A percentile compares a stretch with the other conserved stretches of the same genome.
These are phyloP conservation scores for Stigmatopora nigra DNA, from an alignment of 2,113 vertebrate genomes.

Conservation along the genomic window DNA sequence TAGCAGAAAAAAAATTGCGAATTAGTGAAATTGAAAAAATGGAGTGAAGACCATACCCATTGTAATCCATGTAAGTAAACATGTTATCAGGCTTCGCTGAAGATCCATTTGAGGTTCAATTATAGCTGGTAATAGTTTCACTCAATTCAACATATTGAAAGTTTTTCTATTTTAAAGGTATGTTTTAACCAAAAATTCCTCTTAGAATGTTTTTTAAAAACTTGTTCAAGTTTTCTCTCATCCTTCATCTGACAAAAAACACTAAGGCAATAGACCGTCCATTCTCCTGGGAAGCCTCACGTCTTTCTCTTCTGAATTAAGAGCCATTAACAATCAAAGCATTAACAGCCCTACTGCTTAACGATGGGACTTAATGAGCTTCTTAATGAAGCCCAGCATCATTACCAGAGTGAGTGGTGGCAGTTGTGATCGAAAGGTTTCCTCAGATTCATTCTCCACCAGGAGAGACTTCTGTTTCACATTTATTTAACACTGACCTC, in stretches of 20 bases:
- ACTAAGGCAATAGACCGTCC: slow-evolving; percentile 53
- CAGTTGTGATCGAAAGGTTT: slow-evolving; percentile 60
- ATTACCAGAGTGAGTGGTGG: slow-evolving; percentile 62
- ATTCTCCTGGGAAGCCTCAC: slow-evolving; percentile 51
- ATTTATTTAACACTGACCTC: slow-evolving; percentile 60
- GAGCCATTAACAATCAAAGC: slow-evolving; percentile 65
- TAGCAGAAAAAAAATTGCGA: too few species aligned
- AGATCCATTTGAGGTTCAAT: too few species aligned
- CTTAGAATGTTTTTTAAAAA: background rate
- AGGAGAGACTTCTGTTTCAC: slow-evolving; percentile 41
- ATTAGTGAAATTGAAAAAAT: too few species aligned
- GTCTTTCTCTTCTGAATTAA: slow-evolving; percentile 59
- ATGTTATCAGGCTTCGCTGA: too few species aligned
- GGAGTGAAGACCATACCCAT: too few species aligned
- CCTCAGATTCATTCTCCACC: slow-evolving; percentile 48
- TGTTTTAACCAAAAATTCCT: background rate
- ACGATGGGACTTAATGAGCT: slow-evolving; percentile 71
- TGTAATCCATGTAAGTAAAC: too few species aligned
- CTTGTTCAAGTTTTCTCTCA: slow-evolving; percentile 7
- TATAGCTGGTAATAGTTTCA: too few species aligned
- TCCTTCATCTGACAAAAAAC: slow-evolving; percentile 31
- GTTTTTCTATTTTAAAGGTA: too few species aligned
- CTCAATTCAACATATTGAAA: too few species aligned
- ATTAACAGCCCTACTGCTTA: slow-evolving; percentile 66
- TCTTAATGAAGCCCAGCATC: slow-evolving; percentile 72